Conservation (phyloP, 2,797 vertebrate genomes). For the Anomalospiza imberbis region DNA sequence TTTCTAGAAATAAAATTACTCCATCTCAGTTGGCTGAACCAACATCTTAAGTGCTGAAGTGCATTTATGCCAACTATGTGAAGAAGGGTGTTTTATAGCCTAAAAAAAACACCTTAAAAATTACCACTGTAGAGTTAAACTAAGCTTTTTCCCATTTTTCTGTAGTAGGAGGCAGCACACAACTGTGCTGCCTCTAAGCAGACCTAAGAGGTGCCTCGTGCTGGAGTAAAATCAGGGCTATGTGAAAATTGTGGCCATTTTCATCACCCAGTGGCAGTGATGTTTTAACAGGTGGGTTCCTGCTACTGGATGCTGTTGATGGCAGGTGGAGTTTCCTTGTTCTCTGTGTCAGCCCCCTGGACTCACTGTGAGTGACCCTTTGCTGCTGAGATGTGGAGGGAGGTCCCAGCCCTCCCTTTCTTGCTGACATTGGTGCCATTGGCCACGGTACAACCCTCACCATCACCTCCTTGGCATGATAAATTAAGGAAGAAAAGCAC, state of each 20-base stretch:
- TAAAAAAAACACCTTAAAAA: neutral
- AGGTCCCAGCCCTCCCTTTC: neutral
- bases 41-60: neutral
- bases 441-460: neutral
- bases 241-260: neutral
- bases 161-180: neutral
- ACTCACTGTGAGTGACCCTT: fast-evolving
- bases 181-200: neutral
- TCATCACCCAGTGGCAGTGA: neutral
- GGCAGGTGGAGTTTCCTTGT: neutral
- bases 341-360: neutral
- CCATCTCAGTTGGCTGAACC: neutral
- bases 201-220: neutral
- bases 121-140: neutral
- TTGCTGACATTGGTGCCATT: neutral
- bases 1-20: neutral
- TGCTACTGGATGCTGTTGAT: neutral
- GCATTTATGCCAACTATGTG: neutral
- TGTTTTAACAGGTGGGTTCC: neutral
- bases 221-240: neutral
- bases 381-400: neutral
- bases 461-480: neutral
- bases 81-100: neutral
- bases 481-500: neutral
- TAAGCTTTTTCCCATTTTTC: neutral